Evolutionary conservation across 2,888 invertebrate genomes (phyloP), one percentile per base, ranked within the genome.

Genomic region (Lasius platythorax): DNA sequence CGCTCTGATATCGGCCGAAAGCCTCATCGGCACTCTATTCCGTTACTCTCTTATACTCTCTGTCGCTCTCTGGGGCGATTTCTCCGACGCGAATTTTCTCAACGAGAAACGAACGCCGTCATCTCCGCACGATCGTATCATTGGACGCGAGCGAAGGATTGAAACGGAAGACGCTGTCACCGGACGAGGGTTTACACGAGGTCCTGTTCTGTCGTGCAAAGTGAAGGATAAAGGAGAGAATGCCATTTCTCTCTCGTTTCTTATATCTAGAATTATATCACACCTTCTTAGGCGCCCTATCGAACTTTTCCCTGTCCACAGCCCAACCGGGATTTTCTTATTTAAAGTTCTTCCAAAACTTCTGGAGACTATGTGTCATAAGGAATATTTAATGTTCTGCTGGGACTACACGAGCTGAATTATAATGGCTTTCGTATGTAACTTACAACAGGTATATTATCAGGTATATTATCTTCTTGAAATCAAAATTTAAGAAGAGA

Each of bases 1-100:
- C 37, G 18, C 46, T 58, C 43, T 85, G 79, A 89, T 86, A 89
- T 74, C 61, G 46, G 43, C 70, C 73, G 79, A 56, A 70, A 33
- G 40, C 61, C 61, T 46, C 23, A 23, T 23, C 63, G 23, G 9
- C 76, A 46, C 63, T 73, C 50, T 30, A 61, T 82, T 56, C 40
- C 50, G 75, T 81, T 74, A 75, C 30, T 50, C 28, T 81, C 82
- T 86, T 89, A 84, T 84, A 46, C n/a, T 5, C 5, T 5, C 37
- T 83, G 43, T 79, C 75, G 28, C 15, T 58, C n/a, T 58, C 23
- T 53, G 23, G 23, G 23, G 23, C 23, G 23, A 23, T 56, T n/a
- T 50, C 9, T 28, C 23, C 58, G 23, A 30, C n/a, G 11, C 23
- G 58, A 46, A 73, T 81, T 81, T 73, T 33, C 61, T 28, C 33